A percentile compares a stretch with the other conserved stretches of the same genome.
Evolutionary conservation across 92 coral and sea anemone species (phyloP).

Genomic region (Heteractis magnifica): DNA sequence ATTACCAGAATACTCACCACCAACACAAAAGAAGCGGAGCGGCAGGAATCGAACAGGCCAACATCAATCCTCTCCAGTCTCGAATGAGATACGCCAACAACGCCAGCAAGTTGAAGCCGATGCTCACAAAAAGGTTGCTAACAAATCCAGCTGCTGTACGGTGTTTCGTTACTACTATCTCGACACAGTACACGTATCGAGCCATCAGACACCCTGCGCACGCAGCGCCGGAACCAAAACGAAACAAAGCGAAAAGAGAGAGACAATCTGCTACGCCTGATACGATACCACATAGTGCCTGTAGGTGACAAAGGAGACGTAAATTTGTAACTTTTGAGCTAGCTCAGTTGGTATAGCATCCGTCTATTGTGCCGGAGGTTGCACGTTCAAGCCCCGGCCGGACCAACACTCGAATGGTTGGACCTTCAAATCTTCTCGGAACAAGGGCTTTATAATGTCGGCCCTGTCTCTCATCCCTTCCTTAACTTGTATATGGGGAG

Average conservation of each 20-base stretch:
- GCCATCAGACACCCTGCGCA: conserved; percentile 70
- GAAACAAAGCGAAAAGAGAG: conserved; percentile 69
- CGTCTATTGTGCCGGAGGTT: too few species aligned
- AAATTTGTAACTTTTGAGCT: too few species aligned
- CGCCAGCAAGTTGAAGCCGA: conserved; percentile 61
- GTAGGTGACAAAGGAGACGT: background rate
- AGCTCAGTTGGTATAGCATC: too few species aligned
- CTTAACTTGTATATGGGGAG: too few species aligned
- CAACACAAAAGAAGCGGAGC: conserved; percentile 65
- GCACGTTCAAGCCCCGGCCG: too few species aligned
- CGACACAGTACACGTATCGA: conserved; percentile 85
- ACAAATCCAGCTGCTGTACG: conserved; percentile 74
- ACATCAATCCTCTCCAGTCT: conserved; percentile 78
- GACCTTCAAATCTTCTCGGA: too few species aligned
- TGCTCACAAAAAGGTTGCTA: conserved; percentile 65
- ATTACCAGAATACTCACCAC: conserved; percentile 50
- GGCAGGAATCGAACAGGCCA: conserved; percentile 58
- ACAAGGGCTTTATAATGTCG: too few species aligned
- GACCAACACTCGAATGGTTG: too few species aligned
- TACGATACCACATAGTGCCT: conserved; percentile 60
- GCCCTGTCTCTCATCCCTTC: too few species aligned
- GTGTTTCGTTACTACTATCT: conserved; percentile 52
- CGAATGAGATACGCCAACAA: conserved; percentile 73
- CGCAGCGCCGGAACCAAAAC: conserved; percentile 75
- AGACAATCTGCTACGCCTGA: conserved; percentile 84